Evolutionary conservation across 2,888 invertebrate species (phyloP).

Genomic region (Phaonia tiefii): DNA sequence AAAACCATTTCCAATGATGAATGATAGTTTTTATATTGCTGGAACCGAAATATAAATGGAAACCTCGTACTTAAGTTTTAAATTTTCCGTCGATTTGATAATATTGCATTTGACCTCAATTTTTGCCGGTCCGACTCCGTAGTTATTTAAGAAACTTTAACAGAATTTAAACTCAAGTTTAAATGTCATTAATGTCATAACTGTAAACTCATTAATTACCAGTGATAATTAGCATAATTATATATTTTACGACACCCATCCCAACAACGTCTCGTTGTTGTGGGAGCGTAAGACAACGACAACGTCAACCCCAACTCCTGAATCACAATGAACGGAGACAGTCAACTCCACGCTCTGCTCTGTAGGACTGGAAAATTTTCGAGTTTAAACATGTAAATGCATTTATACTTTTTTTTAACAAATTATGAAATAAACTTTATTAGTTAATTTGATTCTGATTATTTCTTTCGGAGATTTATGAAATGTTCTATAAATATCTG

Average conservation of each 20-base stretch:
- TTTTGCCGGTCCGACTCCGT: too few relatives aligned
- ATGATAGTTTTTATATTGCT: too few relatives aligned
- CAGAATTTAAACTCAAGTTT: background rate
- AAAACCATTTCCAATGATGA: too few relatives aligned
- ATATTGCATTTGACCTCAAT: too few relatives aligned
- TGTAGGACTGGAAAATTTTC: background rate
- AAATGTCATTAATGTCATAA: slow-evolving; percentile 1
- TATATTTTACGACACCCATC: slow-evolving; percentile 2
- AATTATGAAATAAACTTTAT: slow-evolving; percentile 21
- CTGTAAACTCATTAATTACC: slow-evolving; percentile 17
- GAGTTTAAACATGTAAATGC: background rate
- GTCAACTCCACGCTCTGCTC: background rate
- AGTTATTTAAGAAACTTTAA: too few relatives aligned
- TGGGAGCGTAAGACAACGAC: background rate
- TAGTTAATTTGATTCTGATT: background rate
- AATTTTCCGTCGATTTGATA: too few relatives aligned
- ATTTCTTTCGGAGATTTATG: slow-evolving; percentile 1
- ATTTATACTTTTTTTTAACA: background rate
- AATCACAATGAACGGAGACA: background rate
- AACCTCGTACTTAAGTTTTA: too few relatives aligned
- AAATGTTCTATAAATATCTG: background rate
- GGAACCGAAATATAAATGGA: too few relatives aligned
- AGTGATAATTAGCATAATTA: slow-evolving; percentile 28
- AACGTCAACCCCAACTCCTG: background rate
- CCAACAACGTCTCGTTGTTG: background rate